phyloP scores from a whole-genome alignment of 2,888 invertebrate species.

The Coelopa pilipes region DNA sequence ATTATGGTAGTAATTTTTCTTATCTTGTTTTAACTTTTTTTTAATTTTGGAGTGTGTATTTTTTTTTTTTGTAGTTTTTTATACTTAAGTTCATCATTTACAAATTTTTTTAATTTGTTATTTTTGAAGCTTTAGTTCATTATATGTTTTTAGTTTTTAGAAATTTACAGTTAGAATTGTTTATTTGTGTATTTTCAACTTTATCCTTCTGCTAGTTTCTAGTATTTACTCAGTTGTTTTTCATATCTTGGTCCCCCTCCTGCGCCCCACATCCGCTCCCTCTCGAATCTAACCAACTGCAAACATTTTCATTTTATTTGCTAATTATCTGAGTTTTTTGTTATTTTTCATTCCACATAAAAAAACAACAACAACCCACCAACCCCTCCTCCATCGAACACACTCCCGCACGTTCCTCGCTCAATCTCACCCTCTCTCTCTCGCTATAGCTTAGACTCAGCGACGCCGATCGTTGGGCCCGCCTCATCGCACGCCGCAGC shows the following conservation, averaged over 20 bases:
- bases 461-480: slow-evolving; percentile 64
- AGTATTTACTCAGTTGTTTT: too few relatives aligned
- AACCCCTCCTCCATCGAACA: too few relatives aligned
- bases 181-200: not conserved
- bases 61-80: too few relatives aligned
- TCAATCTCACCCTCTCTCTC: not conserved
- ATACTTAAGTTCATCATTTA: too few relatives aligned
- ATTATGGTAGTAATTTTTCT: too few relatives aligned
- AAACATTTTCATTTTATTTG: slow-evolving; percentile 26
- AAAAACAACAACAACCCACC: slow-evolving; percentile 15
- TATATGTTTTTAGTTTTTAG: not conserved
- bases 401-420: not conserved
- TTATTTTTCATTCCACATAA: slow-evolving; percentile 43
- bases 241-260: too few relatives aligned
- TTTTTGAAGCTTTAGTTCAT: too few relatives aligned
- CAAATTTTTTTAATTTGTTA: too few relatives aligned
- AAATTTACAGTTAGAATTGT: not conserved
- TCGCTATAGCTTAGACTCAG: slow-evolving; percentile 57
- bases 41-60: too few relatives aligned
- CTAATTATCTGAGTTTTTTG: slow-evolving; percentile 42
- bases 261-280: not conserved
- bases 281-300: slow-evolving; percentile 18
- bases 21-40: too few relatives aligned
- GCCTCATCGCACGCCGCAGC: slow-evolving; percentile 60
- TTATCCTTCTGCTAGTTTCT: not conserved